A percentile compares a stretch with the other conserved stretches of the same genome.
Evolutionary conservation across 1,140 invertebrate genomes (phyloP).

Genomic region (Chironomus striatipennis): DNA sequence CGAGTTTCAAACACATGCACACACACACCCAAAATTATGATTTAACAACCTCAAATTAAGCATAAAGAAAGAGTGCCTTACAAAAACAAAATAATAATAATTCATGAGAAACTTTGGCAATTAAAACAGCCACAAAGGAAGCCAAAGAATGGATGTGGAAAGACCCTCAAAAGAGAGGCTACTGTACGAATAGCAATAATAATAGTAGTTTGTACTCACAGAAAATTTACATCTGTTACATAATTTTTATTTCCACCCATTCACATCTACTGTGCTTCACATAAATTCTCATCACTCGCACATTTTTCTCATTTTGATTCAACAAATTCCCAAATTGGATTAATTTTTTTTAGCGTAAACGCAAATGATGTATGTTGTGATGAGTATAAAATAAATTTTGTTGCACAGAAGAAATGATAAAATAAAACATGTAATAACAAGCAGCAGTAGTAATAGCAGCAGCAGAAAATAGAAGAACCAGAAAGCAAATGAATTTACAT

Average conservation of each 20-base stretch:
- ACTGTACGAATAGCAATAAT: background rate
- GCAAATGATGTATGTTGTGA: background rate
- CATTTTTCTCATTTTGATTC: background rate
- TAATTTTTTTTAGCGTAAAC: background rate
- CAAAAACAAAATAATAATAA: no score
- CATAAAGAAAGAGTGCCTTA: no score
- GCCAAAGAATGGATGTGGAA: no score
- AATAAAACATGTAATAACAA: background rate
- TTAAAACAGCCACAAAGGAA: no score
- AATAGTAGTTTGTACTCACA: background rate
- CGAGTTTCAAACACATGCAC: no score
- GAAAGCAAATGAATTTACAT: background rate
- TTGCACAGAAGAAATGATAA: background rate
- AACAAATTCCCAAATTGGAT: constrained; percentile 8
- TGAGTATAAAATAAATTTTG: background rate
- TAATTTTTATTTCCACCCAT: background rate
- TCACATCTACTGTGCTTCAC: background rate
- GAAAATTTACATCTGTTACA: constrained; percentile 1
- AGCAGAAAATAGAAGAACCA: background rate
- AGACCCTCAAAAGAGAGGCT: no score
- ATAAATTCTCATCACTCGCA: no score
- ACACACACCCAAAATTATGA: no score
- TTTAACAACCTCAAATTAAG: no score
- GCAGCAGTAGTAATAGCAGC: no score
- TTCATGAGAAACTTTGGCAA: no score